phyloP scores from a whole-genome alignment of 2,113 vertebrate genomes.

The Chlorocebus sabaeus region DNA sequence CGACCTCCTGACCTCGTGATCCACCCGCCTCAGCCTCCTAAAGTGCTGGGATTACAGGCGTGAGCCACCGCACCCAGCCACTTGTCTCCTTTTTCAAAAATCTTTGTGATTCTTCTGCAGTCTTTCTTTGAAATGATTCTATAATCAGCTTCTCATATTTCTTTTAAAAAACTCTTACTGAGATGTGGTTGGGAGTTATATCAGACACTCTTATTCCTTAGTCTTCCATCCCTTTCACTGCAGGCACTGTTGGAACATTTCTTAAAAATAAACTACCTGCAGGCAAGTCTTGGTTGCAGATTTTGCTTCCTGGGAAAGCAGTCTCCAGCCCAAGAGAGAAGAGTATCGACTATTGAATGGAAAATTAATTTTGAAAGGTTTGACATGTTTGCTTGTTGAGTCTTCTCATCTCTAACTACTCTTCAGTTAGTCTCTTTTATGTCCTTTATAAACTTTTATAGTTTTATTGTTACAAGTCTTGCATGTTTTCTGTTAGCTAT shows the following conservation, averaged over 20 bases:
- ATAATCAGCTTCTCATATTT: neutral
- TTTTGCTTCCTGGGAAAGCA: neutral
- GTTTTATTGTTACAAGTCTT: neutral
- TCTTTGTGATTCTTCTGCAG: neutral
- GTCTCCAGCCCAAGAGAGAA: neutral
- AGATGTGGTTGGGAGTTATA: neutral
- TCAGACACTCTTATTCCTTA: neutral
- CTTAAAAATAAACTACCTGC: neutral
- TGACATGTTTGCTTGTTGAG: neutral
- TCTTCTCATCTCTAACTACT: neutral
- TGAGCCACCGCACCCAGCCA: no score
- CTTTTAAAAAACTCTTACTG: neutral
- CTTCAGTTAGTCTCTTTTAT: neutral
- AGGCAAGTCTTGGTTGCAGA: neutral
- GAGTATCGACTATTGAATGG: neutral
- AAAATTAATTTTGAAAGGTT: neutral
- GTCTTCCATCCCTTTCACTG: neutral
- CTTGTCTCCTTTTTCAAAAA: no score
- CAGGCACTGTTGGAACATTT: neutral
- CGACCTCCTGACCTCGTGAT: no score
- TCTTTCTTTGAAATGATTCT: neutral
- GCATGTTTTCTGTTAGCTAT: neutral
- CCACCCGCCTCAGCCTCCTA: rapidly evolving
- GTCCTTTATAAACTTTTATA: neutral
- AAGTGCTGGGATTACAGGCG: no score